These are phyloP conservation scores for Sinocyclocheilus anshuiensis DNA, from an alignment of 2,113 vertebrate genomes.

Conservation along the genomic window DNA sequence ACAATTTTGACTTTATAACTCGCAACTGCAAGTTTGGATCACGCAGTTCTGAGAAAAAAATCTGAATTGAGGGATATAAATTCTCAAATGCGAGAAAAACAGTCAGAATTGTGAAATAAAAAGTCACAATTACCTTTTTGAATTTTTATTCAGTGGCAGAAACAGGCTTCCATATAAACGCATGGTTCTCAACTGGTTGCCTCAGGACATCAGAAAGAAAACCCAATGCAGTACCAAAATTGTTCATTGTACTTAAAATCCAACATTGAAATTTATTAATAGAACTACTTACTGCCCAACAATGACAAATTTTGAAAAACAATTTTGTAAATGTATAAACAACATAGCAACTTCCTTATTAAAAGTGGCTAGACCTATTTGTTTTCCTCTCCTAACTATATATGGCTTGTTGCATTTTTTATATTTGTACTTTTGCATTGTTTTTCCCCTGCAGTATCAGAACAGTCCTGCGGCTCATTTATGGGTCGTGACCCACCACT, in stretches of 20 bases:
- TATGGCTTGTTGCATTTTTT: background rate
- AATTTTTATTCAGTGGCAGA: too few species aligned
- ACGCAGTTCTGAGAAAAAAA: too few species aligned
- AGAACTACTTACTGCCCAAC: background rate
- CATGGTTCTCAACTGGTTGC: background rate
- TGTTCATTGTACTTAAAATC: background rate
- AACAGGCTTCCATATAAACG: too few species aligned
- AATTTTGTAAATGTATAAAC: background rate
- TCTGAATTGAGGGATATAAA: too few species aligned
- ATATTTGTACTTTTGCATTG: background rate
- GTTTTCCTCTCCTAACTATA: background rate
- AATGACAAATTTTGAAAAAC: background rate
- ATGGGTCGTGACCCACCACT: background rate
- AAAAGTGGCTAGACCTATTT: background rate
- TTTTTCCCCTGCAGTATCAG: background rate
- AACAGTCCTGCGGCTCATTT: conserved; percentile 12
- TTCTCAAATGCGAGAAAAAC: too few species aligned
- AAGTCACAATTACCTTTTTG: too few species aligned
- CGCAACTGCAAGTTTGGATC: too few species aligned
- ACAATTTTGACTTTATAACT: too few species aligned
- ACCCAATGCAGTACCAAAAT: background rate
- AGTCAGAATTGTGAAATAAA: too few species aligned
- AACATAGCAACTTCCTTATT: background rate
- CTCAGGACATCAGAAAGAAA: too few species aligned
- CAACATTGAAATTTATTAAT: background rate